Evolutionary conservation across 2,797 vertebrate genomes (phyloP).

Genomic region (Microcaecilia unicolor): DNA sequence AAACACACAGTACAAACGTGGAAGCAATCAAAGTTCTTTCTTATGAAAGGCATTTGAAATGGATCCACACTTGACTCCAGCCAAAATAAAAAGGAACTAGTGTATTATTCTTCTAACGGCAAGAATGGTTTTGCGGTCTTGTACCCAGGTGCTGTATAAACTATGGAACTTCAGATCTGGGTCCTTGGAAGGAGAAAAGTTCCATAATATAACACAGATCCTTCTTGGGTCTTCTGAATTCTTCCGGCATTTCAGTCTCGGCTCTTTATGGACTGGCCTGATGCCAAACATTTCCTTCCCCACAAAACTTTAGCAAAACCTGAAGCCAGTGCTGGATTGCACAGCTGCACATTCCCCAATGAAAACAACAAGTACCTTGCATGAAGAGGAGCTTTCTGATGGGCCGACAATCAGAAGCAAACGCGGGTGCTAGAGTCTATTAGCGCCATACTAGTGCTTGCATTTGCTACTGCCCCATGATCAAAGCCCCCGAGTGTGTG

Average conservation of each 20-base stretch:
- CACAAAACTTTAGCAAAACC: constrained; percentile 39
- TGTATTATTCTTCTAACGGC: too few species aligned
- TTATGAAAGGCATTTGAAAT: constrained; percentile 2
- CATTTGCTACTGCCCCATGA: too few species aligned
- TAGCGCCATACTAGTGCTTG: too few species aligned
- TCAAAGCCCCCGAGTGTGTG: too few species aligned
- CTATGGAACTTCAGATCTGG: constrained; percentile 10
- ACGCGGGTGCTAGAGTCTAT: too few species aligned
- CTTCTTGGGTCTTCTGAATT: constrained; percentile 17
- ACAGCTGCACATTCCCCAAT: constrained; percentile 20
- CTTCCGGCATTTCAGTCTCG: constrained; percentile 38
- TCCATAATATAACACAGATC: constrained; percentile 28
- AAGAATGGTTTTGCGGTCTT: neutral
- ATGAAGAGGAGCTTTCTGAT: too few species aligned
- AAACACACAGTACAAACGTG: neutral
- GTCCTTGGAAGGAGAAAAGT: too few species aligned
- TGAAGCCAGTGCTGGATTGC: constrained; percentile 19
- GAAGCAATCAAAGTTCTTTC: neutral
- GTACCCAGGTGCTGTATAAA: constrained; percentile 6
- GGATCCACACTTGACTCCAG: neutral
- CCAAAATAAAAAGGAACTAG: accelerated
- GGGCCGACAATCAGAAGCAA: too few species aligned
- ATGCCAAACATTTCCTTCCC: constrained; percentile 43
- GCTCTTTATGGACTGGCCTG: constrained; percentile 33
- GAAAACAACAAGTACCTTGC: too few species aligned